Conservation (phyloP, 2,888 invertebrate genomes). For the Acronicta aceris region DNA sequence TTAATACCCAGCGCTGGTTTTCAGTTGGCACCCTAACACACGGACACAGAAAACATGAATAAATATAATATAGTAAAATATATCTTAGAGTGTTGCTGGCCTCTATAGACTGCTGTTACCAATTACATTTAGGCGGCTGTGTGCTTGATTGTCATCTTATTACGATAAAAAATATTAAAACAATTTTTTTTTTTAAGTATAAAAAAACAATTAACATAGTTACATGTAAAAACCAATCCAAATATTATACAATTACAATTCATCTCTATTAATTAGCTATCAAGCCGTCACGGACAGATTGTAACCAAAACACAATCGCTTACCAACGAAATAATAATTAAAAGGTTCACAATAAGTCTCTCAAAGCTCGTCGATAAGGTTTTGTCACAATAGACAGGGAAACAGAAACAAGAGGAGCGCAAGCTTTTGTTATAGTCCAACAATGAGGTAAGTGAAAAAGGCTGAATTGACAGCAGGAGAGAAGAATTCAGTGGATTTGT, state of each 20-base stretch:
- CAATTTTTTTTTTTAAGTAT: too few species aligned
- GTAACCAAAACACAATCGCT: constrained; percentile 31
- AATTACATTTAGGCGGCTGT: too few species aligned
- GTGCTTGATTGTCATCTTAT: too few species aligned
- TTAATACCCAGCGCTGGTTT: too few species aligned
- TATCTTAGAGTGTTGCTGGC: too few species aligned
- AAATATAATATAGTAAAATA: too few species aligned
- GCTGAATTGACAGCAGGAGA: constrained; percentile 65
- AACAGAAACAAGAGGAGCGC: constrained; percentile 76
- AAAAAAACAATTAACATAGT: too few species aligned
- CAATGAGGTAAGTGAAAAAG: constrained; percentile 80
- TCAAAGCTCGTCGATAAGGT: constrained; percentile 71
- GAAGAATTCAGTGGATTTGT: constrained; percentile 66
- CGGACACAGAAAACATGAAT: too few species aligned
- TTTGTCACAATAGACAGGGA: constrained; percentile 70
- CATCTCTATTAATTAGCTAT: constrained; percentile 14
- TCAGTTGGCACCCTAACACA: too few species aligned
- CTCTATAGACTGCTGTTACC: too few species aligned
- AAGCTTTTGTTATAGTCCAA: constrained; percentile 75
- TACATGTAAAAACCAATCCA: not conserved
- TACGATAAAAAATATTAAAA: too few species aligned
- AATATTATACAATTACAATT: constrained; percentile 7
- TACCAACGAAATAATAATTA: constrained; percentile 52
- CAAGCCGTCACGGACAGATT: constrained; percentile 20
- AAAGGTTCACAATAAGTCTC: constrained; percentile 54